Base-by-base conservation (phyloP, 2,113 vertebrate genomes). In the Mastomys coucha region DNA sequence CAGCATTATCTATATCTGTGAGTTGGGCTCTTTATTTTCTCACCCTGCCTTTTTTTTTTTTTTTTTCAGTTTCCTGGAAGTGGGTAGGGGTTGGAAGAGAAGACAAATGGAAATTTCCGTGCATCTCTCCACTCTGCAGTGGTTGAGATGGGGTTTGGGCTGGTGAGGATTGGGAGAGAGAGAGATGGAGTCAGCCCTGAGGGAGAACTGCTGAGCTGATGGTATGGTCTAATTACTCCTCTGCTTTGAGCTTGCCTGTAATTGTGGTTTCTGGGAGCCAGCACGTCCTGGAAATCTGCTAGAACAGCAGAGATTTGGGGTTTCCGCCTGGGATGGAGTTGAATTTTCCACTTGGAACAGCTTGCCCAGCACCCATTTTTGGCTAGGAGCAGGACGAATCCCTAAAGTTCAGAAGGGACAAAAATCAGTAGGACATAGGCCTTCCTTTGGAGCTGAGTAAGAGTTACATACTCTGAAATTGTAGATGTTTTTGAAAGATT, bases 211-310 rank as follows among this genome's bases (percentile, higher is more conserved):
- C 98, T 97, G 98, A 98, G 95, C 97, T 90, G n/a, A 86, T 95
- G 97, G 97, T 96, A 97, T 70, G 96, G 86, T 70, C 94, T 98
- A 97, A 98, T 98, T 98, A 96, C 86, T 94, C 94, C 95, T 89
- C 87, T 93, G 97, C 96, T 67, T 96, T 93, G 81, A 95, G 86
- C 97, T 89, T 42, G 98, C 96, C 98, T 98, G 69, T 98, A 98
- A 98, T 98, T 98, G 97, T 98, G 98, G 98, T 97, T 98, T 98
- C 76, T 90, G 97, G 94, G 97, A 98, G 96, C 97, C 93, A 81
- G 96, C 90, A 12, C 12, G 7, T 96, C 93, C 88, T 92, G 88
- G 96, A 96, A 98, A 95, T 92, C 10, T 91, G 97, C 97, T 97
- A 19, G 91, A 51, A 88, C 96, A 89, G 97, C 75, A 84, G 93